phyloP scores from a whole-genome alignment of 2,797 vertebrate genomes.

The Hafferia zeledoni region DNA sequence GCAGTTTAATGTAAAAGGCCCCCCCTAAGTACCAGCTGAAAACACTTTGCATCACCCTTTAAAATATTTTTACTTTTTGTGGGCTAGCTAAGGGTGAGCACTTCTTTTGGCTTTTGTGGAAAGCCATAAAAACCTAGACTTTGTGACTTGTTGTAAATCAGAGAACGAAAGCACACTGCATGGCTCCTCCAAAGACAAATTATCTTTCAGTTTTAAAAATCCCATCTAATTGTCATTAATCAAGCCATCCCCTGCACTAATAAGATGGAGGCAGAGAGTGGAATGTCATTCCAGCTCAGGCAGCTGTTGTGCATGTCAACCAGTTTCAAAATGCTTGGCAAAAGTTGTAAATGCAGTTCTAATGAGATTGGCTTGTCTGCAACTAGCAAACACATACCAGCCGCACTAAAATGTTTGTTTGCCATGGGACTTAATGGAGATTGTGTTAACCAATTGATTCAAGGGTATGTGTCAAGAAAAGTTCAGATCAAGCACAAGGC shows the following conservation, averaged over 20 bases:
- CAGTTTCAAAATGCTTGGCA: constrained; percentile 48
- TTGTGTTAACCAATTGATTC: constrained; percentile 31
- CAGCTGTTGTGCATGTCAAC: constrained; percentile 57
- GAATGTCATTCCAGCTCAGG: constrained; percentile 17
- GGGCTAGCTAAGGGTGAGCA: neutral
- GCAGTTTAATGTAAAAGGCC: neutral
- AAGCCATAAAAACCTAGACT: neutral
- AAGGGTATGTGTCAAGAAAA: constrained; percentile 55
- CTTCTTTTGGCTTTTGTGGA: neutral
- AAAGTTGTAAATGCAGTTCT: constrained; percentile 65
- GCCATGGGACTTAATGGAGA: constrained; percentile 40
- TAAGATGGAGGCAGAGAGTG: neutral
- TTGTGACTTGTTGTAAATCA: constrained; percentile 11
- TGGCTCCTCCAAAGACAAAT: neutral
- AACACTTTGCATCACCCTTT: neutral
- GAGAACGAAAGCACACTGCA: neutral
- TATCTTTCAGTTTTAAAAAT: constrained; percentile 20
- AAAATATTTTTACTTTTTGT: neutral
- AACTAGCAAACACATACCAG: constrained; percentile 59
- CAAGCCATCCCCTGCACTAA: neutral
- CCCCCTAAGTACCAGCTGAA: neutral
- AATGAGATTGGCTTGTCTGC: constrained; percentile 48
- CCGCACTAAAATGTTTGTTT: constrained; percentile 52
- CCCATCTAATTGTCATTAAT: constrained; percentile 22
- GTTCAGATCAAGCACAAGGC: constrained; percentile 44